Evolutionary conservation across 2,113 vertebrate species (phyloP), one percentile per base, ranked within the genome.

Genomic region (Pardalotus punctatus): DNA sequence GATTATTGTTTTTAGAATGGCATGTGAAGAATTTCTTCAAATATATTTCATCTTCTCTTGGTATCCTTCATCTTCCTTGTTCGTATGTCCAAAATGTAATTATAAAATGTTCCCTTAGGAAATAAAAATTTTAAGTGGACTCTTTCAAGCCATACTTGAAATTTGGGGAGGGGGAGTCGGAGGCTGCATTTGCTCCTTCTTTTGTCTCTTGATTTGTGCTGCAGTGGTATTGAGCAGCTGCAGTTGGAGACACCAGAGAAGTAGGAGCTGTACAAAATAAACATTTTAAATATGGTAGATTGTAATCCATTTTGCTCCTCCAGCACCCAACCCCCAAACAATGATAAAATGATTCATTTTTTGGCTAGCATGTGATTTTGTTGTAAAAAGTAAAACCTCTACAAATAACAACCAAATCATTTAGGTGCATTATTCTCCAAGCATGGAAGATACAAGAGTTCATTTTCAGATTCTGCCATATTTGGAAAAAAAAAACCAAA

Each of bases 1-100:
- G 90, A 94, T 96, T 96, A 93, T 96, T 94, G 87, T 38, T 90
- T 97, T 93, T 92, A 94, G 86, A 95, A 95, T 92, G 88, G 80
- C 93, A 80, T 58, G 76, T 93, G 94, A 94, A 95, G 93, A 94
- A 92, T 95, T 96, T 95, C 79, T 92, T 88, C 88, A 81, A 70
- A 22, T 86, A 36, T 65, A 76, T 93, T 95, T 96, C 76, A 65
- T 93, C 90, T 92, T 51, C 65, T 90, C 73, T 73, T 82, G 67
- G 61, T 97, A 94, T 94, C 74, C 88, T 95, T 94, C 82, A 85
- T 94, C 89, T 94, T 90, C 65, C 81, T 88, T 81, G 84, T 96
- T 96, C 86, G 2, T 79, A 71, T 62, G 36, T 94, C 81, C 92
- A 88, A 81, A 94, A 94, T 66, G 47, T 95, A 97, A 96, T 96